A percentile compares a stretch with the other conserved stretches of the same genome.
Evolutionary conservation across 2,888 invertebrate genomes (phyloP).

Genomic region (Aporophyla lueneburgensis): DNA sequence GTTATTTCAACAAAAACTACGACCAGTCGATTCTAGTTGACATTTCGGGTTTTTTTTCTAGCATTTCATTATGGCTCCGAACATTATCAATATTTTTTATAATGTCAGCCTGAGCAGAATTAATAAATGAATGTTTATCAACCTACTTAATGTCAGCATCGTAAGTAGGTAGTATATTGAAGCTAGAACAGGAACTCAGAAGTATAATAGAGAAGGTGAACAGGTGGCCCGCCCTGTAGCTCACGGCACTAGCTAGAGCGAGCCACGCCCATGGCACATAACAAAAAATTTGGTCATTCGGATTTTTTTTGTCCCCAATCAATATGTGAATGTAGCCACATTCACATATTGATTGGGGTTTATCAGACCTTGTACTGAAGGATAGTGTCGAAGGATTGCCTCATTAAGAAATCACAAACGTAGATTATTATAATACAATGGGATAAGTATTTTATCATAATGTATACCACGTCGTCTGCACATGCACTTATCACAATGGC

Average conservation of each 20-base stretch:
- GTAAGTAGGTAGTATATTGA: slow-evolving; percentile 30
- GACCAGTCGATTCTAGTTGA: neutral
- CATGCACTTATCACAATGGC: slow-evolving; percentile 30
- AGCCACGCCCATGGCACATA: slow-evolving; percentile 35
- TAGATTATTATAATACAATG: slow-evolving; percentile 56
- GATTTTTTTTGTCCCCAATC: slow-evolving; percentile 27
- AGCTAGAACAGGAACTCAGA: slow-evolving; percentile 54
- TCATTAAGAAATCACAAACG: slow-evolving; percentile 51
- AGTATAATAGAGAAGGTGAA: slow-evolving; percentile 49
- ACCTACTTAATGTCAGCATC: slow-evolving; percentile 36
- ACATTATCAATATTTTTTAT: neutral
- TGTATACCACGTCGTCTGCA: slow-evolving; percentile 27
- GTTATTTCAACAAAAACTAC: neutral
- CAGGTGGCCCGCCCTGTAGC: slow-evolving; percentile 21
- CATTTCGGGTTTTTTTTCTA: slow-evolving; percentile 5
- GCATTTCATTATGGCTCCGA: slow-evolving; percentile 1
- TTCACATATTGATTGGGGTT: too few species aligned
- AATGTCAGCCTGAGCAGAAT: slow-evolving; percentile 5
- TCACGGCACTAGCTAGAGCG: slow-evolving; percentile 6
- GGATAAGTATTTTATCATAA: slow-evolving; percentile 37
- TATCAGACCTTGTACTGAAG: slow-evolving; percentile 40
- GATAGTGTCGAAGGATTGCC: slow-evolving; percentile 46
- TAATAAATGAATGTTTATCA: slow-evolving; percentile 1
- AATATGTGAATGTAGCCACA: slow-evolving; percentile 39
- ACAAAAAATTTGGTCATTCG: slow-evolving; percentile 30